Percentiles rank a stretch among this genome's conserved stretches.
Conservation (phyloP, 2,888 invertebrate genomes). For the Anagyrus pseudococci region DNA sequence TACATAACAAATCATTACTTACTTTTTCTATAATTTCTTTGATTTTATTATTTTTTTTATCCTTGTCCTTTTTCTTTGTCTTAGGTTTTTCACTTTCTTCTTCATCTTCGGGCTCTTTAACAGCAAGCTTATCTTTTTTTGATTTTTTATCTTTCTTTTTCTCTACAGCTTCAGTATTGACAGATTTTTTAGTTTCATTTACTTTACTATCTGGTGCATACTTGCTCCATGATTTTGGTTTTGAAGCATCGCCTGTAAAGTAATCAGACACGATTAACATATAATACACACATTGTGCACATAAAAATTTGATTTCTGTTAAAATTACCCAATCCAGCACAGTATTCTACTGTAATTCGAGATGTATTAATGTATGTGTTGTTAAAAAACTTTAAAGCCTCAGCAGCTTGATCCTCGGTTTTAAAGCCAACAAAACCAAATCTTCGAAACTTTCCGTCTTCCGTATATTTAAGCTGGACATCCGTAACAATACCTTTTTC, state of each 20-base stretch:
- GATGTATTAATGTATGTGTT: constrained; percentile 84
- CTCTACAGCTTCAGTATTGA: constrained; percentile 43
- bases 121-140: constrained; percentile 67
- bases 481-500: constrained; percentile 77
- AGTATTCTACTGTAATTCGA: constrained; percentile 79
- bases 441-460: constrained; percentile 88
- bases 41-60: constrained; percentile 63
- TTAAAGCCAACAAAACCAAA: constrained; percentile 95
- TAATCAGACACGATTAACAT: background rate
- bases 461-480: constrained; percentile 89
- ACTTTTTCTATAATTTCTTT: constrained; percentile 74
- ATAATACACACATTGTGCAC: background rate
- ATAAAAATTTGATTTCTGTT: background rate
- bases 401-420: constrained; percentile 77
- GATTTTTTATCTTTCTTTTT: constrained; percentile 44
- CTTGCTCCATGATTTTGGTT: constrained; percentile 94
- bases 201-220: constrained; percentile 81
- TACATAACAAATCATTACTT: constrained; percentile 34
- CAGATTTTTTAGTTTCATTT: constrained; percentile 57
- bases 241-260: constrained; percentile 67
- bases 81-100: constrained; percentile 44
- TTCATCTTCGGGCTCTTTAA: constrained; percentile 66
- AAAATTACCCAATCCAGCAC: constrained; percentile 70
- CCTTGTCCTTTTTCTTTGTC: constrained; percentile 61
- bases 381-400: constrained; percentile 81